Percentiles rank a stretch among this genome's conserved stretches.
phyloP scores from a whole-genome alignment of 2,113 vertebrate genomes.

The Maccullochella peelii region DNA sequence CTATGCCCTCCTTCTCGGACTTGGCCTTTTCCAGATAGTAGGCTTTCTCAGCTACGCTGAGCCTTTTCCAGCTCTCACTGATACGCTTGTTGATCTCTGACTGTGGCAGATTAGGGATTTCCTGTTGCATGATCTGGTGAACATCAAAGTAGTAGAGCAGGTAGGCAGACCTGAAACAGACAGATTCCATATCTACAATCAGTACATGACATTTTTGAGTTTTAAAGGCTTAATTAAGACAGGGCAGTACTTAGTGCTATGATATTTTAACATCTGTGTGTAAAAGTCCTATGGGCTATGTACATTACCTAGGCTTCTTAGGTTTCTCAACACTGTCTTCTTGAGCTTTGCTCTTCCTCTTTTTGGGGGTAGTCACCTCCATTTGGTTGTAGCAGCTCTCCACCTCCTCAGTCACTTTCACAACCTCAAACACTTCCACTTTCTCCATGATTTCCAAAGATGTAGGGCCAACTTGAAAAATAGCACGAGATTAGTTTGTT shows the following conservation, averaged over 20 bases:
- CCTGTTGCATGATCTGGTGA: constrained; percentile 94
- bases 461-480: constrained; percentile 8
- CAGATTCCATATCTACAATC: constrained; percentile 2
- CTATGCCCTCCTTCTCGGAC: constrained; percentile 92
- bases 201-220: background rate
- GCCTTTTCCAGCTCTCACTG: constrained; percentile 96
- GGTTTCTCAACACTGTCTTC: constrained; percentile 87
- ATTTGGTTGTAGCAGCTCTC: constrained; percentile 87
- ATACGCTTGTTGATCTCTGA: constrained; percentile 99
- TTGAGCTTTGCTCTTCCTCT: constrained; percentile 89
- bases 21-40: constrained; percentile 96
- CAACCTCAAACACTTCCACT: constrained; percentile 90
- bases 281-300: background rate
- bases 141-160: constrained; percentile 98
- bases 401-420: constrained; percentile 92
- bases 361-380: constrained; percentile 88
- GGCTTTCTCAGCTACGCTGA: constrained; percentile 95
- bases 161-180: constrained; percentile 90
- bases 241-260: background rate
- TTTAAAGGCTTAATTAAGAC: background rate
- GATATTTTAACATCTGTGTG: background rate
- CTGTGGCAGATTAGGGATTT: constrained; percentile 93
- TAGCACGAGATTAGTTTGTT: background rate
- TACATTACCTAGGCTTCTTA: constrained; percentile 93
- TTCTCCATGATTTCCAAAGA: constrained; percentile 76